Evolutionary conservation across 2,888 invertebrate genomes (phyloP).

Genomic region (Campoplex nolae): DNA sequence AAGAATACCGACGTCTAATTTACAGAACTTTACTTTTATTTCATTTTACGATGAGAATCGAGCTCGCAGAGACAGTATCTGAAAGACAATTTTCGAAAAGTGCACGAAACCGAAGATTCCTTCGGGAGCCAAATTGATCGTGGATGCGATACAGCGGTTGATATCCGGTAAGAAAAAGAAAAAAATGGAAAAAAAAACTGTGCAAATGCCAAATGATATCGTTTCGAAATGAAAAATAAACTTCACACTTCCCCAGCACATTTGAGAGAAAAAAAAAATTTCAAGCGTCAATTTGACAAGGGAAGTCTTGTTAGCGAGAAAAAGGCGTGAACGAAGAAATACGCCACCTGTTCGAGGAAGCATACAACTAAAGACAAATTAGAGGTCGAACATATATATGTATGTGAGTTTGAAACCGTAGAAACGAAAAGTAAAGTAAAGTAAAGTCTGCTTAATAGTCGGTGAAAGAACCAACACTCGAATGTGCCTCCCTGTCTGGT

Average conservation of each 20-base stretch:
- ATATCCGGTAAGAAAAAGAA: neutral
- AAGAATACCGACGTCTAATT: neutral
- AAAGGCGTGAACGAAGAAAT: conserved; percentile 55
- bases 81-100: neutral
- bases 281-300: neutral
- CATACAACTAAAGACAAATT: conserved; percentile 25
- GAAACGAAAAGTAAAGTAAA: conserved; percentile 20
- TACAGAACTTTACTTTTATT: neutral
- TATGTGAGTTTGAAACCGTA: neutral
- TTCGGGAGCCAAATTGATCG: neutral
- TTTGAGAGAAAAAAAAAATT: conserved; percentile 34
- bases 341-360: conserved; percentile 57
- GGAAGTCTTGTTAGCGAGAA: conserved; percentile 44
- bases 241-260: conserved; percentile 39
- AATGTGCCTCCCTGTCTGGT: conserved; percentile 27
- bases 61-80: neutral
- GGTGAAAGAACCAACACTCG: conserved; percentile 21
- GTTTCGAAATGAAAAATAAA: conserved; percentile 14
- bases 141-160: neutral
- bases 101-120: too few species aligned
- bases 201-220: neutral
- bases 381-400: neutral
- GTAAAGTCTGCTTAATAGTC: conserved; percentile 41
- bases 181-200: too few species aligned
- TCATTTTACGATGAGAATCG: too few species aligned